A percentile compares a stretch with the other conserved stretches of the same genome.
phyloP scores from a whole-genome alignment of 2,797 vertebrate genomes.

The Periophthalmus magnuspinnatus region DNA sequence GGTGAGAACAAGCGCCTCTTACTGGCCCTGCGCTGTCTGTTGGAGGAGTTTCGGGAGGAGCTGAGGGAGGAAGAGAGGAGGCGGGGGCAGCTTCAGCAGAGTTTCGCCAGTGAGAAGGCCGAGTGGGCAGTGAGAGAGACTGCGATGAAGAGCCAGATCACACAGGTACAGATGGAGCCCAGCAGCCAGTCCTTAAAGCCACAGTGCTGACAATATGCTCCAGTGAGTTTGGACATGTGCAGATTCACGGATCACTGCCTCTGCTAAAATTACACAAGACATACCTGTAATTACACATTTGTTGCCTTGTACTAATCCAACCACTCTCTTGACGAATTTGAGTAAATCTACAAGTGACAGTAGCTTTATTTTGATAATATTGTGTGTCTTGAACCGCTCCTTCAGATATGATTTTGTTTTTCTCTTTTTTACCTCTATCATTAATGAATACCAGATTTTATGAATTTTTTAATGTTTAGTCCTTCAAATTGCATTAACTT shows the following conservation, averaged over 20 bases:
- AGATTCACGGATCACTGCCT: conserved; percentile 25
- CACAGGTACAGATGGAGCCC: conserved; percentile 83
- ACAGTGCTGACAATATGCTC: conserved; percentile 41
- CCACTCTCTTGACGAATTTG: neutral
- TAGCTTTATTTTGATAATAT: too few relatives aligned
- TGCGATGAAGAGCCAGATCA: conserved; percentile 84
- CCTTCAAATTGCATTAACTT: too few relatives aligned
- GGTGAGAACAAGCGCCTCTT: conserved; percentile 86
- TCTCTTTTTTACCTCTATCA: too few relatives aligned
- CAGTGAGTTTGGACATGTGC: conserved; percentile 40
- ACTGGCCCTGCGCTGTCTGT: conserved; percentile 82
- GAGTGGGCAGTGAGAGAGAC: conserved; percentile 91
- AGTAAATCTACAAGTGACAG: too few relatives aligned
- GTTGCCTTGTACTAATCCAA: neutral
- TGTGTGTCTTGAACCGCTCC: too few relatives aligned
- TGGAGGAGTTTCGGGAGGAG: conserved; percentile 91
- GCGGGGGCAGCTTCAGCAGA: conserved; percentile 86
- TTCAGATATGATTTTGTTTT: too few relatives aligned
- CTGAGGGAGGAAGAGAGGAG: conserved; percentile 85
- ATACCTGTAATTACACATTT: conserved; percentile 9
- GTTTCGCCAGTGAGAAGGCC: conserved; percentile 89
- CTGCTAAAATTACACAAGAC: conserved; percentile 2
- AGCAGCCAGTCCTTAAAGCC: conserved; percentile 46
- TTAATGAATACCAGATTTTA: too few relatives aligned
- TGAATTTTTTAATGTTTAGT: too few relatives aligned